Conservation (phyloP, 2,797 vertebrate genomes). For the Coracias cyanogaster region DNA sequence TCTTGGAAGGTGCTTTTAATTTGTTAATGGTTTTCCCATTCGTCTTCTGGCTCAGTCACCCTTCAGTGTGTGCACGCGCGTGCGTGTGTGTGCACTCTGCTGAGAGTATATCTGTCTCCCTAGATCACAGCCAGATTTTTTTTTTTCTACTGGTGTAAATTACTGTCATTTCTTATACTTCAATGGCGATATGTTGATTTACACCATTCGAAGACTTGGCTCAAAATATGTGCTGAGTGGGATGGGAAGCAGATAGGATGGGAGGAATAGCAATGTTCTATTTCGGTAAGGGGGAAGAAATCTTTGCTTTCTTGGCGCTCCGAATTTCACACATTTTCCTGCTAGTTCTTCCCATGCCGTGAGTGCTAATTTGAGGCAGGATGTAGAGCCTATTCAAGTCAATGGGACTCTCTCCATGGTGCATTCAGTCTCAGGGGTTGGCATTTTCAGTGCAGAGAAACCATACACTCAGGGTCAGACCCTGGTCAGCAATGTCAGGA, state of each 20-base stretch:
- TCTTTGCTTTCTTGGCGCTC: slow-evolving; percentile 64
- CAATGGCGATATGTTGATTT: slow-evolving; percentile 57
- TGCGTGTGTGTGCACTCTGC: not conserved
- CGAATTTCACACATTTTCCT: slow-evolving; percentile 57
- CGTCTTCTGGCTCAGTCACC: slow-evolving; percentile 7
- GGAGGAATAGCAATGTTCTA: slow-evolving; percentile 66
- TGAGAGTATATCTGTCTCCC: slow-evolving; percentile 29
- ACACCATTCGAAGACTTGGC: slow-evolving; percentile 41
- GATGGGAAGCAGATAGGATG: slow-evolving; percentile 50
- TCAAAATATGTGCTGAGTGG: slow-evolving; percentile 66
- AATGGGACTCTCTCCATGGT: not conserved
- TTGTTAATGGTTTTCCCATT: slow-evolving; percentile 39
- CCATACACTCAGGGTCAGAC: fast-evolving
- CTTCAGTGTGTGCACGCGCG: not conserved
- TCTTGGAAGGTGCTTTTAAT: slow-evolving; percentile 43
- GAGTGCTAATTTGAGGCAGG: slow-evolving; percentile 62
- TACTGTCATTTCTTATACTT: slow-evolving; percentile 66
- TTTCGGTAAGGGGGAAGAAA: slow-evolving; percentile 63
- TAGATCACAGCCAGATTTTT: slow-evolving; percentile 57
- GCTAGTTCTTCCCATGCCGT: slow-evolving; percentile 43
- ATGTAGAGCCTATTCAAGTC: slow-evolving; percentile 42
- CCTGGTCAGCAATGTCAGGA: not conserved
- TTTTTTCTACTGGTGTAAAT: slow-evolving; percentile 68
- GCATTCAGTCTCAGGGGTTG: not conserved
- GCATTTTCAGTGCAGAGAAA: not conserved